phyloP scores from a whole-genome alignment of 1,140 invertebrate genomes.

The Gryon sp. region DNA sequence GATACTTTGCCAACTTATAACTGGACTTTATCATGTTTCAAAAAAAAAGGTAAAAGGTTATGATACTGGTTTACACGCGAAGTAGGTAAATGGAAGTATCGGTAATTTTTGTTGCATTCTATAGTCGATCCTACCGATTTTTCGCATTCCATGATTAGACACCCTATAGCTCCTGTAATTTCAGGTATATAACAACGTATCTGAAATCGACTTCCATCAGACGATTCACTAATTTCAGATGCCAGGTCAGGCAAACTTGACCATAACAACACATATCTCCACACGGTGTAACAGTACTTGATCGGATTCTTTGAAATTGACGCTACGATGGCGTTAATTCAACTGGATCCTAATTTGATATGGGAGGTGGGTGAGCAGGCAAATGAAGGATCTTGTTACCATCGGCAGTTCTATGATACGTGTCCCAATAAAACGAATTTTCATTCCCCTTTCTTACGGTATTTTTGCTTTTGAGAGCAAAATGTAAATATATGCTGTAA shows the following conservation, averaged over 20 bases:
- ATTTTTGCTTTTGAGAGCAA: no score
- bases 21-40: constrained; percentile 16
- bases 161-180: constrained; percentile 4
- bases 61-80: constrained; percentile 6
- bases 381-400: constrained; percentile 34
- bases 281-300: constrained; percentile 30
- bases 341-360: constrained; percentile 18
- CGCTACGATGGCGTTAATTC: constrained; percentile 9
- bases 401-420: not conserved
- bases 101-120: constrained; percentile 2
- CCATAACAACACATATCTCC: constrained; percentile 5
- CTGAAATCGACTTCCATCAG: not conserved
- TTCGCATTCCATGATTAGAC: constrained; percentile 19
- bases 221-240: constrained; percentile 7
- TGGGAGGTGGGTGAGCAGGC: constrained; percentile 10
- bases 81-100: constrained; percentile 35
- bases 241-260: constrained; percentile 8
- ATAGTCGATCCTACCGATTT: constrained; percentile 4
- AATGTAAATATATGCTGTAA: no score
- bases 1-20: constrained; percentile 1
- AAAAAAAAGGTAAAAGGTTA: not conserved
- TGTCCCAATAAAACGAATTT: no score
- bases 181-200: constrained; percentile 1
- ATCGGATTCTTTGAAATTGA: constrained; percentile 21
- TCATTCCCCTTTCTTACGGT: no score